Conservation (phyloP, 2,888 invertebrate genomes). For the Ophraella communa region DNA sequence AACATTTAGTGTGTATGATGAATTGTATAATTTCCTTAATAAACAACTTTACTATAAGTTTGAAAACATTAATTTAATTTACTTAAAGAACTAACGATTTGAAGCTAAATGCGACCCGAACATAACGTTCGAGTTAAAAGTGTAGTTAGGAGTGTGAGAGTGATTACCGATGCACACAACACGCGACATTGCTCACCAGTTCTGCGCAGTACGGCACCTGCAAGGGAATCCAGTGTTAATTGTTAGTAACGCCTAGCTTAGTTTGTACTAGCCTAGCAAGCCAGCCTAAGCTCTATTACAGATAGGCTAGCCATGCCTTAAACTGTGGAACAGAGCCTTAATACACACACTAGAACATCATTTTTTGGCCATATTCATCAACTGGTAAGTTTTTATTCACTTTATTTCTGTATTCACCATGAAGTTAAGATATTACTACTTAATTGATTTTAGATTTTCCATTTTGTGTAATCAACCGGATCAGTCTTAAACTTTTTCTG, state of each 20-base stretch:
- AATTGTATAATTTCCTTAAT: too few species aligned
- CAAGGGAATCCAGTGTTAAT: slow-evolving; percentile 65
- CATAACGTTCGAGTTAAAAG: slow-evolving; percentile 39
- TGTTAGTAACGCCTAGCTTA: slow-evolving; percentile 61
- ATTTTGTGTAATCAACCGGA: too few species aligned
- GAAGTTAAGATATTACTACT: too few species aligned
- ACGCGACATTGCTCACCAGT: slow-evolving; percentile 94
- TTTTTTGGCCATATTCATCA: too few species aligned
- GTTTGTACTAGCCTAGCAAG: slow-evolving; percentile 51
- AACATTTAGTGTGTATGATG: too few species aligned
- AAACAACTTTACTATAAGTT: too few species aligned
- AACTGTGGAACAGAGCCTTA: slow-evolving; percentile 28
- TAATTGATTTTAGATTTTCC: too few species aligned
- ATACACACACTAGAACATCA: neutral
- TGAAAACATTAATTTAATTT: neutral
- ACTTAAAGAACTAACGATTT: slow-evolving; percentile 17
- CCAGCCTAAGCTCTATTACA: slow-evolving; percentile 48
- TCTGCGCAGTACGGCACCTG: slow-evolving; percentile 93
- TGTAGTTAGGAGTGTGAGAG: slow-evolving; percentile 69
- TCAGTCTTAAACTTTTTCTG: too few species aligned
- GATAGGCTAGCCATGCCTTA: slow-evolving; percentile 54
- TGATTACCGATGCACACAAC: slow-evolving; percentile 94
- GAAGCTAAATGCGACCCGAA: slow-evolving; percentile 14
- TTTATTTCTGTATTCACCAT: too few species aligned
- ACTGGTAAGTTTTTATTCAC: too few species aligned